Percentiles rank a stretch among this genome's conserved stretches.
These are phyloP conservation scores for Podiceps cristatus DNA, from an alignment of 2,113 vertebrate genomes.

Conservation along the genomic window DNA sequence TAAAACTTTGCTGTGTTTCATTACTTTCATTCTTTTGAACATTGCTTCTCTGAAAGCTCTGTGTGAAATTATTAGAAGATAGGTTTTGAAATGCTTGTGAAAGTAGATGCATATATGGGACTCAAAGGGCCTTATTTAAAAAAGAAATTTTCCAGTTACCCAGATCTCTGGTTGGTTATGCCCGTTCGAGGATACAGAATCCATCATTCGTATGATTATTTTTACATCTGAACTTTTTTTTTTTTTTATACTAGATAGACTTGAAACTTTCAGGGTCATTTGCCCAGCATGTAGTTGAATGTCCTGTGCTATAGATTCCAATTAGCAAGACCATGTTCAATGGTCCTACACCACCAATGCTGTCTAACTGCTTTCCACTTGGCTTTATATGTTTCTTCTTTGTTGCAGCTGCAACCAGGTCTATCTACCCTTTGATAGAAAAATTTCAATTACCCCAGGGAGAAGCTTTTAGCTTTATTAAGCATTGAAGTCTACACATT, in stretches of 20 bases:
- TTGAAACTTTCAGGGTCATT: slow-evolving; percentile 86
- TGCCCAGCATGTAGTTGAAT: slow-evolving; percentile 83
- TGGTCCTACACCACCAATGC: slow-evolving; percentile 77
- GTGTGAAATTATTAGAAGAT: slow-evolving; percentile 85
- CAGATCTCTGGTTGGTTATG: slow-evolving; percentile 77
- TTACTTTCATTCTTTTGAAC: slow-evolving; percentile 82
- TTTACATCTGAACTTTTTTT: slow-evolving; percentile 83
- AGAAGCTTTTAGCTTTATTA: slow-evolving; percentile 87
- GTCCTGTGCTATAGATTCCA: slow-evolving; percentile 84
- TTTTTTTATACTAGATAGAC: slow-evolving; percentile 74
- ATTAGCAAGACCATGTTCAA: slow-evolving; percentile 83
- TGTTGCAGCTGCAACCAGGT: slow-evolving; percentile 82
- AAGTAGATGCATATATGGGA: slow-evolving; percentile 81
- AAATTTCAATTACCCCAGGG: slow-evolving; percentile 82
- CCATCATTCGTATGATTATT: slow-evolving; percentile 80
- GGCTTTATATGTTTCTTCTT: slow-evolving; percentile 83
- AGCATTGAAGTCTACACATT: slow-evolving; percentile 83
- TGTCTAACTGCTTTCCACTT: slow-evolving; percentile 82
- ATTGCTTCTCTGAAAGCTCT: slow-evolving; percentile 77
- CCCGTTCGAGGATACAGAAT: slow-evolving; percentile 80
- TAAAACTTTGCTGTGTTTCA: slow-evolving; percentile 81
- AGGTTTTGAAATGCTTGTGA: slow-evolving; percentile 80
- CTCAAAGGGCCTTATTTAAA: slow-evolving; percentile 83
- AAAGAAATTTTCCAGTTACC: slow-evolving; percentile 80
- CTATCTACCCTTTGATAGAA: slow-evolving; percentile 80